A percentile compares a stretch with the other conserved stretches of the same genome.
Conservation (phyloP, 2,888 invertebrate genomes). For the Xestia sexstrigata region DNA sequence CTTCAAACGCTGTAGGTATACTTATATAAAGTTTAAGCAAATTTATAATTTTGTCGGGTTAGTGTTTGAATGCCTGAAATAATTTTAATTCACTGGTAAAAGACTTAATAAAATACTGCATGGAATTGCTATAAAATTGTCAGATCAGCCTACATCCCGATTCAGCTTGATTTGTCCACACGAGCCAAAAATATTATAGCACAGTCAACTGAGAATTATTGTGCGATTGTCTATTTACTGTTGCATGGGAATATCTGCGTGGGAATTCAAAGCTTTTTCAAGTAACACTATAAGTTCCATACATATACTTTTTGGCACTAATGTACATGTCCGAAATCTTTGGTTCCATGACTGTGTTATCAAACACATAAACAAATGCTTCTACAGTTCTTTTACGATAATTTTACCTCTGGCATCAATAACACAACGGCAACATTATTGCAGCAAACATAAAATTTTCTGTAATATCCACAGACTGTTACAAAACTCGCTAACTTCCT, state of each 20-base stretch:
- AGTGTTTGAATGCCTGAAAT: neutral
- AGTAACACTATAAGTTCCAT: neutral
- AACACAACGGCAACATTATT: neutral
- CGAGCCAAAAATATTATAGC: neutral
- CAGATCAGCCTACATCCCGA: neutral
- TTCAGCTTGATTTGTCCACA: neutral
- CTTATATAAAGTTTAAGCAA: neutral
- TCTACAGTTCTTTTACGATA: neutral
- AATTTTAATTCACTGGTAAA: neutral
- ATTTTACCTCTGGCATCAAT: neutral
- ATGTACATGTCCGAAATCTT: neutral
- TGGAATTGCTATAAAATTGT: neutral
- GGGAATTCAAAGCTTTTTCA: neutral
- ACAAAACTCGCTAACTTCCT: conserved; percentile 18
- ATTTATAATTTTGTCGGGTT: neutral
- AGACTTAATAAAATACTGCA: neutral
- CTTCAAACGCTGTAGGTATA: too few species aligned
- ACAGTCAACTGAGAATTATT: neutral
- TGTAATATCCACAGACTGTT: neutral
- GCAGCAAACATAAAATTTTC: neutral
- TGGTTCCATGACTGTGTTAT: neutral
- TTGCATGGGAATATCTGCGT: too few species aligned
- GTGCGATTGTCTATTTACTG: neutral
- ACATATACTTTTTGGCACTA: neutral
- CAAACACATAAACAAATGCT: neutral